Conservation (phyloP, 2,113 vertebrate species). For the Hassar affinis region DNA sequence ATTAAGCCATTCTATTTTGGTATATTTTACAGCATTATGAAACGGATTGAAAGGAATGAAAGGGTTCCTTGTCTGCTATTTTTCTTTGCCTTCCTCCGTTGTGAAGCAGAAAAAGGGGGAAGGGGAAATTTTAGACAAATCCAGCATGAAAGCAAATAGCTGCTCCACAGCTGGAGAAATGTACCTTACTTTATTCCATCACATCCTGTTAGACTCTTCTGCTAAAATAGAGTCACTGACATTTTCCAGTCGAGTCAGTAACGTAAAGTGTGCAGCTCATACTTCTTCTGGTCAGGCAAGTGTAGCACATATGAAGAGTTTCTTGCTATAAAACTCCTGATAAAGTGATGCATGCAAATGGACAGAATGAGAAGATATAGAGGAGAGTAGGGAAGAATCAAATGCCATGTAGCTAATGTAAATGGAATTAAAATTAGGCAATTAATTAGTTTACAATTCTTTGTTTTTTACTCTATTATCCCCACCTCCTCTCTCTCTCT, state of each 20-base stretch:
- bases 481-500: too few species aligned
- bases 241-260: neutral
- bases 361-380: neutral
- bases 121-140: conserved; percentile 17
- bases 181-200: conserved; percentile 10
- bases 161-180: conserved; percentile 11
- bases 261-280: neutral
- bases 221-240: neutral
- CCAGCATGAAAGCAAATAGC: conserved; percentile 19
- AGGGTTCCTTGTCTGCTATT: conserved; percentile 24
- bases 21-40: conserved; percentile 50
- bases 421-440: neutral
- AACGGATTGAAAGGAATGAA: conserved; percentile 43
- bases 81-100: conserved; percentile 36
- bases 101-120: conserved; percentile 10
- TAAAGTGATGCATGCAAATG: neutral
- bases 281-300: neutral
- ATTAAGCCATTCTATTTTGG: conserved; percentile 60
- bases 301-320: neutral
- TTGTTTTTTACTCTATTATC: neutral
- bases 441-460: neutral
- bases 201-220: neutral
- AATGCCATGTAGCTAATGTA: neutral
- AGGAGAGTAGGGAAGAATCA: neutral
- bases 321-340: too few species aligned